Conservation (phyloP, 1,140 invertebrate genomes). For the Oreohelix idahoensis region DNA sequence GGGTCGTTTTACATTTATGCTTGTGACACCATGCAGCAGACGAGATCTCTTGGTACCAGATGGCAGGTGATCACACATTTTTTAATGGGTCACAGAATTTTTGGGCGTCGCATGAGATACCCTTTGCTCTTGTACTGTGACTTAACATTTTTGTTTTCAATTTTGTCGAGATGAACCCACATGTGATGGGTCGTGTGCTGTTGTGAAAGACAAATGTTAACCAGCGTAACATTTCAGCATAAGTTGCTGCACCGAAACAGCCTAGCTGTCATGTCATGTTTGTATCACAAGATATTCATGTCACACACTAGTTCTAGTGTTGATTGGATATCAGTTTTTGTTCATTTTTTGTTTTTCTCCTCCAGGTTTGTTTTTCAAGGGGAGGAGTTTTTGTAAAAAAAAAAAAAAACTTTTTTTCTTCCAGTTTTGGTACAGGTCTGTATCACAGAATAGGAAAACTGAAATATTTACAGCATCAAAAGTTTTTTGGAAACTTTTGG, state of each 20-base stretch:
- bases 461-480: too few relatives aligned
- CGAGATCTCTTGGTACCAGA: too few relatives aligned
- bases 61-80: not conserved
- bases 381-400: not conserved
- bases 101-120: not conserved
- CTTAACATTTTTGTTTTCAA: not conserved
- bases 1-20: too few relatives aligned
- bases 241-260: not conserved
- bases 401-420: too few relatives aligned
- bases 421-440: too few relatives aligned
- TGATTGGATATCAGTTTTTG: not conserved
- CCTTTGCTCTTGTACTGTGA: not conserved
- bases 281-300: not conserved
- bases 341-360: too few relatives aligned
- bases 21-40: too few relatives aligned
- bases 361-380: not conserved
- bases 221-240: not conserved
- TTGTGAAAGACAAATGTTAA: too few relatives aligned
- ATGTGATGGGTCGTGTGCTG: not conserved
- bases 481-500: too few relatives aligned
- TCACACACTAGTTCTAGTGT: not conserved
- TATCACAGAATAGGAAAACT: too few relatives aligned
- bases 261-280: not conserved
- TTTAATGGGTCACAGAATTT: not conserved
- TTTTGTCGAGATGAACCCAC: not conserved